Percentiles rank a stretch among this genome's conserved stretches.
phyloP scores from a whole-genome alignment of 2,113 vertebrate genomes.

The Tachuris rubrigastra region DNA sequence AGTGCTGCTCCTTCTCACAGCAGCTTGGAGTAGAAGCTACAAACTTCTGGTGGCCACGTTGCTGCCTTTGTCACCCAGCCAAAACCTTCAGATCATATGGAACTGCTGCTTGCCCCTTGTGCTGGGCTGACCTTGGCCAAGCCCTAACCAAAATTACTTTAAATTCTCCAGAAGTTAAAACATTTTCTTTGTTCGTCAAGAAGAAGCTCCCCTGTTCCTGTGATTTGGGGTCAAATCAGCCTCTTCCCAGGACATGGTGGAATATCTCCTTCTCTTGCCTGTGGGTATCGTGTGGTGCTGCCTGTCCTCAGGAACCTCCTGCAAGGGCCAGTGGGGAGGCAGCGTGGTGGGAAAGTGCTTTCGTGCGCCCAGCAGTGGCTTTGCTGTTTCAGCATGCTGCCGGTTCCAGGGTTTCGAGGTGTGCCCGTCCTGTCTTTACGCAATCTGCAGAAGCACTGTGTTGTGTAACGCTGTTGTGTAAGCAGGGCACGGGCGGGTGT shows the following conservation, averaged over 20 bases:
- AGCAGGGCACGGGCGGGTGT: background rate
- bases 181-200: background rate
- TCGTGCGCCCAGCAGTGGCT: background rate
- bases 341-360: accelerated
- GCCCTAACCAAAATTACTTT: background rate
- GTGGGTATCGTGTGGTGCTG: accelerated
- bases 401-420: background rate
- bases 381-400: background rate
- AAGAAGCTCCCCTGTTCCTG: background rate
- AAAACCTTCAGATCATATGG: background rate
- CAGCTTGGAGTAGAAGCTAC: background rate
- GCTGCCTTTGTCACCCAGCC: background rate
- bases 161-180: background rate
- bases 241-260: accelerated
- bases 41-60: accelerated
- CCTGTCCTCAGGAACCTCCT: background rate
- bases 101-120: background rate
- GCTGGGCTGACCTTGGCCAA: background rate
- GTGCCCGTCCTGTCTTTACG: background rate
- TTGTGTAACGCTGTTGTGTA: constrained; percentile 45
- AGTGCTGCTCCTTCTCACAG: background rate
- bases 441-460: background rate
- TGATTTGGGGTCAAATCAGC: background rate
- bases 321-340: background rate
- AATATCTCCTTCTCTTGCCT: background rate